Evolutionary conservation across 2,113 vertebrate genomes (phyloP).

Genomic region (Pachyramphus minor): DNA sequence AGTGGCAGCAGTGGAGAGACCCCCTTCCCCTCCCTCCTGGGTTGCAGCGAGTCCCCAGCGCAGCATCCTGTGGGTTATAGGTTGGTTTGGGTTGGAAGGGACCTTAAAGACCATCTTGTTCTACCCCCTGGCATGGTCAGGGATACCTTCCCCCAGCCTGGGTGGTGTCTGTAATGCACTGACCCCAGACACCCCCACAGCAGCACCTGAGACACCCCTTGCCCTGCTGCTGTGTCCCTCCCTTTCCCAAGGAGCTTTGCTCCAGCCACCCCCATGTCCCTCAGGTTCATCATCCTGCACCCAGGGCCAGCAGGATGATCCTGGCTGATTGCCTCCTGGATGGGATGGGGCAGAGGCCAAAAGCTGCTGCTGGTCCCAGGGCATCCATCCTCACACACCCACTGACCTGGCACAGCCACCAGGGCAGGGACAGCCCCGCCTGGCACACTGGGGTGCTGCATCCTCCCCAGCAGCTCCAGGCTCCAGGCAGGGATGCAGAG

Average conservation of each 20-base stretch:
- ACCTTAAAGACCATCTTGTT: background rate
- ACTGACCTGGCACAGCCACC: accelerated
- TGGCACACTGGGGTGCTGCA: accelerated
- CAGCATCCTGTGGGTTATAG: background rate
- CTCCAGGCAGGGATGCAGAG: background rate
- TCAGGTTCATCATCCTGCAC: background rate
- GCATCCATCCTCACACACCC: background rate
- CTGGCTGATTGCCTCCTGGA: background rate
- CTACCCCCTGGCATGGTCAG: background rate
- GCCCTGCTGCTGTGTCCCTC: background rate
- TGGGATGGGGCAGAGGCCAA: accelerated
- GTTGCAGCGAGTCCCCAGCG: accelerated
- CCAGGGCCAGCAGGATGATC: accelerated
- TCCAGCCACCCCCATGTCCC: accelerated
- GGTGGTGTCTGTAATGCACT: background rate
- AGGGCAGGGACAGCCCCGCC: background rate
- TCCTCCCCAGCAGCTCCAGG: background rate
- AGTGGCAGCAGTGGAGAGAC: accelerated
- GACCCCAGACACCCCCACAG: background rate
- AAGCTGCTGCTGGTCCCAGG: background rate
- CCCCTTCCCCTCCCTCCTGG: background rate
- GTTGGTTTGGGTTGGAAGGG: background rate
- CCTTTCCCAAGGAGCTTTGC: accelerated
- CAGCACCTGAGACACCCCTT: background rate
- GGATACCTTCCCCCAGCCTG: background rate